phyloP scores from a whole-genome alignment of 53 echinoderm and acorn worm species.

The Astropecten irregularis region DNA sequence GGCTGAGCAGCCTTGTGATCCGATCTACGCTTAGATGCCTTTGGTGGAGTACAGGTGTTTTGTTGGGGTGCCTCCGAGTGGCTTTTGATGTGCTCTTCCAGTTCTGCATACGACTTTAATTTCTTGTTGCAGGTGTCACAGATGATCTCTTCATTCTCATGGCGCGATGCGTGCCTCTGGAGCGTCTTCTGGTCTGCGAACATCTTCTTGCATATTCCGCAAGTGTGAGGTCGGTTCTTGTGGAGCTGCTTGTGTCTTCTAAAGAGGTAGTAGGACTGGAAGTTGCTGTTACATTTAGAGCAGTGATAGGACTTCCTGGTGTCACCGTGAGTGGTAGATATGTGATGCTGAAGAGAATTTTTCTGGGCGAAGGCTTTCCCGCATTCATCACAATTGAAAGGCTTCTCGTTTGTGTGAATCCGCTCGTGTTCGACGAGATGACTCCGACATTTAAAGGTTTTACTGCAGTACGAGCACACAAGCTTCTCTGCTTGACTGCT shows the following conservation, averaged over 20 bases:
- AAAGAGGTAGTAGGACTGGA: neutral
- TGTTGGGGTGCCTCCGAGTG: too few species aligned
- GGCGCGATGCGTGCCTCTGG: neutral
- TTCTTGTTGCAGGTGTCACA: slow-evolving; percentile 22
- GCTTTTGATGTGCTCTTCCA: slow-evolving; percentile 9
- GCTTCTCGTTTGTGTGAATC: slow-evolving; percentile 40
- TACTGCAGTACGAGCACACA: slow-evolving; percentile 8
- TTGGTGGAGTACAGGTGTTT: too few species aligned
- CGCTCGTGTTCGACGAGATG: slow-evolving; percentile 24
- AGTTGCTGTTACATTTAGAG: neutral
- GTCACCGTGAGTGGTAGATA: neutral
- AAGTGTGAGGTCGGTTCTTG: slow-evolving; percentile 10
- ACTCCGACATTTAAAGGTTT: neutral
- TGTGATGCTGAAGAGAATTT: neutral
- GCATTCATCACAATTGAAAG: slow-evolving; percentile 32
- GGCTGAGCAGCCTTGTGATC: neutral
- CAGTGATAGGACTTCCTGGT: slow-evolving; percentile 11
- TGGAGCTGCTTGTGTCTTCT: slow-evolving; percentile 21
- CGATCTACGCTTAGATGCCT: too few species aligned
- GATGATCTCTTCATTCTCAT: neutral
- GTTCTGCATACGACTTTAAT: neutral
- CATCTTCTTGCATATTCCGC: slow-evolving; percentile 26
- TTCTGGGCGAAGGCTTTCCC: neutral
- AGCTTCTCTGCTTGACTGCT: neutral
- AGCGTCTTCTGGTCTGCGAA: neutral